phyloP scores from a whole-genome alignment of 2,113 vertebrate genomes.

The Phalacrocorax carbo region DNA sequence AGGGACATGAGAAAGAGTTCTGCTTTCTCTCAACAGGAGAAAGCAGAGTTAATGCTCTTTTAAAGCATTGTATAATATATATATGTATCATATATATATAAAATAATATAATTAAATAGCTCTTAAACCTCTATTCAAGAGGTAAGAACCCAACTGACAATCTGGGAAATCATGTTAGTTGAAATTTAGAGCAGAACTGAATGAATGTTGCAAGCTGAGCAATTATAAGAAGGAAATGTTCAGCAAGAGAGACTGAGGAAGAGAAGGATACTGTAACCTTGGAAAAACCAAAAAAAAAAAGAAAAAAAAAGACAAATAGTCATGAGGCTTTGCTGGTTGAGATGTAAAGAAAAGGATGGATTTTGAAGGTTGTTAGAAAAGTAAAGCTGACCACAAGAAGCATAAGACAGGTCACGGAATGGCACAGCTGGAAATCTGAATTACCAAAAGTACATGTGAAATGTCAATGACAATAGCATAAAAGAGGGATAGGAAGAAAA shows the following conservation, averaged over 20 bases:
- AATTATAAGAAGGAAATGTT: background rate
- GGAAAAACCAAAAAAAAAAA: background rate
- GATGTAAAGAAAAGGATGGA: background rate
- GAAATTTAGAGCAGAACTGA: background rate
- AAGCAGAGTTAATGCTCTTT: background rate
- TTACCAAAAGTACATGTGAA: constrained; percentile 7
- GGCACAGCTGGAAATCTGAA: background rate
- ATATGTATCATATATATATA: too few species aligned
- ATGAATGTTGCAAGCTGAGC: background rate
- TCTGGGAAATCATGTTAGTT: background rate
- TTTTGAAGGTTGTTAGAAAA: background rate
- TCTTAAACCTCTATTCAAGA: background rate
- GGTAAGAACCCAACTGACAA: background rate
- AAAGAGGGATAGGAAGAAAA: background rate
- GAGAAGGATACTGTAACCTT: background rate
- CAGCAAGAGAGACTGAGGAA: background rate
- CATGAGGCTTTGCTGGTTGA: background rate
- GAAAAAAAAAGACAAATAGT: rapidly evolving
- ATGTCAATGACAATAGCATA: background rate
- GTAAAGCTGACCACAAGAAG: background rate
- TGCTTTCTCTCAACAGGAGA: background rate
- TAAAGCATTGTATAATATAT: too few species aligned
- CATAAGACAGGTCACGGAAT: background rate
- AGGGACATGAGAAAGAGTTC: too few species aligned
- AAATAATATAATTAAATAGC: too few species aligned